Evolutionary conservation across 2,797 vertebrate species (phyloP), one percentile per base, ranked within the genome.

Genomic region (Chelon labrosus): DNA sequence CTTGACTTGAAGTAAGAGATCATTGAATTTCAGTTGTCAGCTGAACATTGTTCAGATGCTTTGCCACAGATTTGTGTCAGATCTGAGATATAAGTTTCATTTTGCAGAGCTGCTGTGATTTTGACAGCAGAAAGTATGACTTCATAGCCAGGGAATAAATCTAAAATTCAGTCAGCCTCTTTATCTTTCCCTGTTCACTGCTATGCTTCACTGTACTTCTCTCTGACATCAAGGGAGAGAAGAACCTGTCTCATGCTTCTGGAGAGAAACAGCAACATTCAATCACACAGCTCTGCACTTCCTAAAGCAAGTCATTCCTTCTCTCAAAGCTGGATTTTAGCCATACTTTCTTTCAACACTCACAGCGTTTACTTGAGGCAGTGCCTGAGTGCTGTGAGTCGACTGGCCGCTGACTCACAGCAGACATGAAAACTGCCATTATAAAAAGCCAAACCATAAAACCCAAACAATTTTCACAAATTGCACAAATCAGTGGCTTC

Each of bases 401-500:
- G 62, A 38, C 37, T 72, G 77, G 47, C 31, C 31, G 31, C 7
- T 35, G 31, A 35, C 31, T 35, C 31, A 8, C 8, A 54, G 44
- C 9, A 55, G 35, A 76, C 70, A 35, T 77, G 66, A 76, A 80
- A 73, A 47, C 17, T 37, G 55, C 70, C 31, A 35, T 83, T 77
- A 54, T 71, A 78, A 87, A 87, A 85, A 9, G 50, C 52, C 9
- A 25, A 31, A 56, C 38, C 20, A 56, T 65, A 62, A 52, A 84
- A 72, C 54, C 80, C 66, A 79, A 83, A 89, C 71, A 81, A 67
- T 84, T 85, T 16, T 64, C 6, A 7, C 75, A 88, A 91, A 91
- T 91, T 83, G 79, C 73, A 88, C 86, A 80, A 87, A 90, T 89
- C 58, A 86, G 84, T 71, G 69, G 62, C 60, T 75, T 67, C 68